Conservation (phyloP, 2,113 vertebrate species). For the Pomatorhinus ruficollis region DNA sequence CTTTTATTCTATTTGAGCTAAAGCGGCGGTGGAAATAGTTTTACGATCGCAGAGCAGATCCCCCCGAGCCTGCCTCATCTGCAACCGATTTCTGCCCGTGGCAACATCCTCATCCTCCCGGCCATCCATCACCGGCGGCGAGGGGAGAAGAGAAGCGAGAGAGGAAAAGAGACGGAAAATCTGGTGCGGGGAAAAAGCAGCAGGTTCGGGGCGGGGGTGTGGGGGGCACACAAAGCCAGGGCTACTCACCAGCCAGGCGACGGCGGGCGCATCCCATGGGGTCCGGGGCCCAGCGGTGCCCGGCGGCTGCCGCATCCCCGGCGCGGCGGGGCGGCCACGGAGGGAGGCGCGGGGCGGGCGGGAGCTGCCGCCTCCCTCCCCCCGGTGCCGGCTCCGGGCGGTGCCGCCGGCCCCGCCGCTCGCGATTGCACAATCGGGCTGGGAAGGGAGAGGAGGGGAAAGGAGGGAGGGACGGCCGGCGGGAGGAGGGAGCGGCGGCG, state of each 20-base stretch:
- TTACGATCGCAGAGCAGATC: neutral
- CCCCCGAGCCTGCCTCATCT: conserved; percentile 4
- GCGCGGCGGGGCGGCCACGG: neutral
- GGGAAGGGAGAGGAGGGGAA: neutral
- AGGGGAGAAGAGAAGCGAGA: neutral
- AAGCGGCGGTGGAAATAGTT: neutral
- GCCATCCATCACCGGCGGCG: neutral
- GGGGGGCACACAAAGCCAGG: neutral
- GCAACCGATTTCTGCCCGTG: conserved; percentile 24
- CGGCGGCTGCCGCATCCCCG: conserved; percentile 44
- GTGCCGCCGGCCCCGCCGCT: conserved; percentile 36
- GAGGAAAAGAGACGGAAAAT: neutral
- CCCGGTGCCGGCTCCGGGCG: conserved; percentile 49
- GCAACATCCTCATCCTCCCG: conserved; percentile 32
- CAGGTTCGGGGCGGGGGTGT: neutral
- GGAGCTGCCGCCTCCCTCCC: neutral
- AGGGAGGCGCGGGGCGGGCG: neutral
- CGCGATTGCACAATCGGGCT: conserved; percentile 29
- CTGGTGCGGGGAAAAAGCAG: neutral
- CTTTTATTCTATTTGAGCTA: neutral
- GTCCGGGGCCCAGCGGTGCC: conserved; percentile 24
- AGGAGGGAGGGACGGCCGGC: neutral
- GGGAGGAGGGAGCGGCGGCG: neutral
- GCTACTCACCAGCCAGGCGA: conserved; percentile 44
- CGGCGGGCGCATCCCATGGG: conserved; percentile 26